Base-by-base conservation (phyloP, 2,888 invertebrate species). In the Epinotia demarniana region DNA sequence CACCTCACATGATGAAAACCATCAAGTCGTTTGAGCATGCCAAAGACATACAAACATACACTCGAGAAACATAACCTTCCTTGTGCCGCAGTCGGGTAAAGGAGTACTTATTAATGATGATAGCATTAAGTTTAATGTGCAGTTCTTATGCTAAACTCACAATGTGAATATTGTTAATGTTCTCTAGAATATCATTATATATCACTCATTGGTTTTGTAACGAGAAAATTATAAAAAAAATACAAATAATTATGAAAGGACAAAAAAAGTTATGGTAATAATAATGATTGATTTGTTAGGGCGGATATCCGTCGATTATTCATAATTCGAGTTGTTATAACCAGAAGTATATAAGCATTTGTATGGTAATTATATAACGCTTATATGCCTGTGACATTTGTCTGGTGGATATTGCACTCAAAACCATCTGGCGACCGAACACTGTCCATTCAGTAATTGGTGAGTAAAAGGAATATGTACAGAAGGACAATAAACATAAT, bases 201-300 rank as follows among this genome's bases (percentile, higher is more conserved):
- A 58, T 61, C 61, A 66, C 11, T 19, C 71, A 64, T 75, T 71
- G 66, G 61, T 64, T 75, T 71, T 61, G 68, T 83, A 83, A 85
- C 79, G 79, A 72, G 77, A 89, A 90, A 86, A 85, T 83, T 82
- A 75, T 81, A 8, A 33, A 89, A 90, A 90, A 90, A 90, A 87
- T 85, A 64, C 76, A 87, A 85, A 90, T 86, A 80, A 82, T 75
- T 78, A 81, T 82, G 86, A 88, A 90, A 83, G 79, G 80, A 83
- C 82, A 81, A 89, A 87, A 89, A 89, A 89, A 89, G 72, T 81
- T 77, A 83, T 85, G 39, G 80, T 86, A 86, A 87, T 49, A n/a
- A 53, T 53, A 53, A 13, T 85, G 73, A 80, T 81, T 85, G 79
- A 83, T 86, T 86, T 89, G 86, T 85, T 86, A 83, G 73, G 76